These are phyloP conservation scores for Bursaphelenchus mucronatus DNA, from an alignment of 1,140 invertebrate species.

Conservation along the genomic window DNA sequence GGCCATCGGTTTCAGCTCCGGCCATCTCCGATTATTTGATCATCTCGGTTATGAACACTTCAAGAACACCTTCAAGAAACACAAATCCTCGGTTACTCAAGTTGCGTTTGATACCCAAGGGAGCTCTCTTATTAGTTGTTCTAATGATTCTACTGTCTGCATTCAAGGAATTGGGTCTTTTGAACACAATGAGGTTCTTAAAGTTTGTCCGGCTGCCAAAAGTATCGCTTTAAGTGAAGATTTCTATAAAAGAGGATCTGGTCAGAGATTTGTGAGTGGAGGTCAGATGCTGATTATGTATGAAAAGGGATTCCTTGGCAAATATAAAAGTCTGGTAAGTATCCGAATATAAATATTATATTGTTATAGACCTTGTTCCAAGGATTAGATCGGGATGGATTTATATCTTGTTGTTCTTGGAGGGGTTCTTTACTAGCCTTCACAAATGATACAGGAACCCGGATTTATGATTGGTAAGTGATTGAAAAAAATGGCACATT, in stretches of 20 bases:
- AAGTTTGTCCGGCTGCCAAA: constrained; percentile 38
- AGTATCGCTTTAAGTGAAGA: constrained; percentile 43
- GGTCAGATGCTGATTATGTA: constrained; percentile 41
- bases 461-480: constrained; percentile 52
- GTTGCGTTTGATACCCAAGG: constrained; percentile 64
- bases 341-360: constrained; percentile 8
- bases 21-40: constrained; percentile 63
- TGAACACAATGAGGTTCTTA: constrained; percentile 43
- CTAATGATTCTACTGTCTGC: constrained; percentile 63
- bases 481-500: constrained; percentile 1
- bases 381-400: constrained; percentile 49
- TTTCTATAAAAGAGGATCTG: constrained; percentile 35
- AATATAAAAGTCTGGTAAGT: constrained; percentile 24
- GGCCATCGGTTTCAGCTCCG: constrained; percentile 61
- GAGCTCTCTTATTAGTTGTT: constrained; percentile 65
- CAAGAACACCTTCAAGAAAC: constrained; percentile 59
- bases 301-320: constrained; percentile 44
- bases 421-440: constrained; percentile 46
- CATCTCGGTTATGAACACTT: constrained; percentile 63
- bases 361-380: constrained; percentile 43
- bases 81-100: constrained; percentile 64
- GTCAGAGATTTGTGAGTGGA: constrained; percentile 48
- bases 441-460: constrained; percentile 56
- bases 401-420: constrained; percentile 47
- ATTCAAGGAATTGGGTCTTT: constrained; percentile 47